Conservation (phyloP, 2,797 vertebrate species). For the Tapera naevia region DNA sequence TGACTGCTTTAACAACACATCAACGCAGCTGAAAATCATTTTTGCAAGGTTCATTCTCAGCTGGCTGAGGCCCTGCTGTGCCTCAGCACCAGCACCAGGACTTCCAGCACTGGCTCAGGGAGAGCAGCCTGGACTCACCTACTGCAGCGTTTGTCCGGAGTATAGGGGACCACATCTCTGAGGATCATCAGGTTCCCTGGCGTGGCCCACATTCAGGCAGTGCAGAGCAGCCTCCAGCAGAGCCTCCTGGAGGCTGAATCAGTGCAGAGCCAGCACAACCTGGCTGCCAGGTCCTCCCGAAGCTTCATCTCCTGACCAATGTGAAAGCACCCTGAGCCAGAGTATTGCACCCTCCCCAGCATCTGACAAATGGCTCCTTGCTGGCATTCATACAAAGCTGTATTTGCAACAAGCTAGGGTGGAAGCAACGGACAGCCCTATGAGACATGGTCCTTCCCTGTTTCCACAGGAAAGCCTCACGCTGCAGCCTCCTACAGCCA, state of each 20-base stretch:
- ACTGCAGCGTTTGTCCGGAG: background rate
- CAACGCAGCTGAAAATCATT: background rate
- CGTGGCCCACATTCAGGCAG: too few relatives aligned
- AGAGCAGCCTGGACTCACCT: background rate
- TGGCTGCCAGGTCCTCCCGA: background rate
- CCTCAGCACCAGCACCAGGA: background rate
- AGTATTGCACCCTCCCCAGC: background rate
- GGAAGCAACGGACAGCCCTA: background rate
- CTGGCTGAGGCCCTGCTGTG: background rate
- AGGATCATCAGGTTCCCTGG: too few relatives aligned
- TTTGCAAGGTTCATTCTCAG: background rate
- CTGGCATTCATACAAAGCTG: background rate
- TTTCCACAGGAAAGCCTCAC: background rate
- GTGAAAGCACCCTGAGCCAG: background rate
- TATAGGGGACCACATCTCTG: background rate
- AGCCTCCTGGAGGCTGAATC: background rate
- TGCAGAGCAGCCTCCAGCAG: background rate
- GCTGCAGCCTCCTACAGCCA: background rate
- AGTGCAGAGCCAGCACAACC: background rate
- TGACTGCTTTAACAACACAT: background rate
- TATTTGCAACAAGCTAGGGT: too few relatives aligned
- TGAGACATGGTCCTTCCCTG: background rate
- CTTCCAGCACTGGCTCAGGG: background rate
- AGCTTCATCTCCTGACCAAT: background rate
- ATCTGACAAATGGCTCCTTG: background rate